Conservation (phyloP, 1,140 invertebrate genomes). For the Anadara kagoshimensis region DNA sequence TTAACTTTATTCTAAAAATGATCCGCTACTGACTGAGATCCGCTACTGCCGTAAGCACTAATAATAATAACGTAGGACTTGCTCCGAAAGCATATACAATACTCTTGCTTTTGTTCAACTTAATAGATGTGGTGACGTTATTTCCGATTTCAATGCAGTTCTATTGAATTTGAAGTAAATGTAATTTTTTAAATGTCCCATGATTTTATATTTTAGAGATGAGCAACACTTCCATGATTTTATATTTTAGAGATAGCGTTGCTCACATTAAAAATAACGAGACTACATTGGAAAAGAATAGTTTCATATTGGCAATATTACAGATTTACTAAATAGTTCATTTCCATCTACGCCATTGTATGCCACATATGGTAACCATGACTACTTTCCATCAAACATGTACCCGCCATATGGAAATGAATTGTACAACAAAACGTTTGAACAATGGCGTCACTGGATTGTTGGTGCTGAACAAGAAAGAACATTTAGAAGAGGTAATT, state of each 20-base stretch:
- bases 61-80: no score
- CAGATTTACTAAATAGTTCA: conserved; percentile 34
- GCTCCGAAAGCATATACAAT: no score
- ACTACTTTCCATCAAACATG: conserved; percentile 61
- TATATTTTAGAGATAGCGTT: conserved; percentile 57
- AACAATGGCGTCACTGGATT: conserved; percentile 61
- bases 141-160: no score
- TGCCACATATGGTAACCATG: conserved; percentile 66
- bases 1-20: no score
- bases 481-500: conserved; percentile 45
- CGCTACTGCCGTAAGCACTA: no score
- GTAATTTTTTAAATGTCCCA: no score
- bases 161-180: no score
- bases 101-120: no score
- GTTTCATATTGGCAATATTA: conserved; percentile 57
- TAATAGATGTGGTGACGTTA: no score
- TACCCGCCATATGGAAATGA: conserved; percentile 51
- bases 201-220: no score
- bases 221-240: background rate
- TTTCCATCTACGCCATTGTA: conserved; percentile 53
- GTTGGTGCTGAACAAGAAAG: conserved; percentile 37
- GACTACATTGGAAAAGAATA: conserved; percentile 45
- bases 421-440: conserved; percentile 54
- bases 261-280: conserved; percentile 54
- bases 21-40: no score